Conservation (phyloP, 2,888 invertebrate species). For the Spodoptera picta region DNA sequence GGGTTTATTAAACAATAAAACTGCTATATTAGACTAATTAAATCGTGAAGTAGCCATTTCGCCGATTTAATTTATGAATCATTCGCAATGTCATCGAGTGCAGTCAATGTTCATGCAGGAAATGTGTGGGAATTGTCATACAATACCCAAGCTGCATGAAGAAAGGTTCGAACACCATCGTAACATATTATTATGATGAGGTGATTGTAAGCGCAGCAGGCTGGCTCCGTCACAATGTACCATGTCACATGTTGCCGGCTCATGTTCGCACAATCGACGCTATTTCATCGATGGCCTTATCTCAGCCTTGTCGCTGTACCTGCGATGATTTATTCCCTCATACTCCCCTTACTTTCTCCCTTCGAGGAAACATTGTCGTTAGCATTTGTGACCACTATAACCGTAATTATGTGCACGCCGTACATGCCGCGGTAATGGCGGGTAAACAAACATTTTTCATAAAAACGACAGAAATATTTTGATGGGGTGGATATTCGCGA, state of each 20-base stretch:
- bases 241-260: slow-evolving; percentile 71
- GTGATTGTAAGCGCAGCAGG: slow-evolving; percentile 64
- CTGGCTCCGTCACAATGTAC: slow-evolving; percentile 64
- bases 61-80: slow-evolving; percentile 2
- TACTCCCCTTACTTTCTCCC: slow-evolving; percentile 75
- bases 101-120: not conserved
- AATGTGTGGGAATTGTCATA: slow-evolving; percentile 24
- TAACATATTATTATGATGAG: slow-evolving; percentile 41
- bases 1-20: slow-evolving; percentile 36
- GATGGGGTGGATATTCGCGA: slow-evolving; percentile 55
- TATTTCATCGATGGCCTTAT: slow-evolving; percentile 81
- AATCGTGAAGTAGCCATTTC: slow-evolving; percentile 19
- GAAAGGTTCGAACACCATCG: slow-evolving; percentile 27
- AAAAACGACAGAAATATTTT: slow-evolving; percentile 52
- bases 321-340: slow-evolving; percentile 79
- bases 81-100: too few species aligned
- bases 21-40: slow-evolving; percentile 20
- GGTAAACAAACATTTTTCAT: slow-evolving; percentile 55
- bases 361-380: slow-evolving; percentile 75
- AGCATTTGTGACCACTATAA: slow-evolving; percentile 73
- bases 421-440: slow-evolving; percentile 40
- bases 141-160: slow-evolving; percentile 5
- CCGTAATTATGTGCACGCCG: slow-evolving; percentile 64
- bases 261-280: slow-evolving; percentile 75
- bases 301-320: slow-evolving; percentile 73